These are phyloP conservation scores for Porites australiensis DNA, from an alignment of 64 coral and sea anemone species.

Conservation along the genomic window DNA sequence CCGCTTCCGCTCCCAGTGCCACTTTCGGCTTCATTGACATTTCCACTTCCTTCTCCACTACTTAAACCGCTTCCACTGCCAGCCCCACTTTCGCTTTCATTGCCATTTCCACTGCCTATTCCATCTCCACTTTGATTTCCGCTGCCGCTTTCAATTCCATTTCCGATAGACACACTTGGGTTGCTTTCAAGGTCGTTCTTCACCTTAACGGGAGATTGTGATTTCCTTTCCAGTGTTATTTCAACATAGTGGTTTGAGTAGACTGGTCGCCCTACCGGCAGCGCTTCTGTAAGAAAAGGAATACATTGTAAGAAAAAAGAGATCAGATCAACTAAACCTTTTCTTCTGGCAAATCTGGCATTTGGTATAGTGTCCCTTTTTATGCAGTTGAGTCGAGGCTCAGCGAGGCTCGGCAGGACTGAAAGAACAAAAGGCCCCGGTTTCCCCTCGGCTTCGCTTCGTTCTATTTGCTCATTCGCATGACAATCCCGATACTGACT, in stretches of 20 bases:
- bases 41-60: not conserved
- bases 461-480: too few species aligned
- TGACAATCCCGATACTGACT: too few species aligned
- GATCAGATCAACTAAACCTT: too few species aligned
- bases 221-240: not conserved
- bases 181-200: not conserved
- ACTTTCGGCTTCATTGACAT: too few species aligned
- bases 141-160: not conserved
- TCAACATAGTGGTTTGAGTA: not conserved
- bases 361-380: too few species aligned
- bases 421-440: too few species aligned
- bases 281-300: not conserved
- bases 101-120: not conserved
- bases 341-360: too few species aligned
- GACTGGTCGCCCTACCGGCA: not conserved
- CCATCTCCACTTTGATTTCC: not conserved
- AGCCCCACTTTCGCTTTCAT: not conserved
- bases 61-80: not conserved
- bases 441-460: too few species aligned
- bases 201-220: too few species aligned
- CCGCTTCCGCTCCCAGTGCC: not conserved
- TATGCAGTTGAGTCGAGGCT: too few species aligned
- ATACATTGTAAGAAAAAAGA: too few species aligned
- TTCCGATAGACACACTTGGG: not conserved
- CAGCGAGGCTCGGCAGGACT: too few species aligned